Evolutionary conservation across 2,888 invertebrate species (phyloP), one percentile per base, ranked within the genome.

Genomic region (Pachydiplax longipennis): DNA sequence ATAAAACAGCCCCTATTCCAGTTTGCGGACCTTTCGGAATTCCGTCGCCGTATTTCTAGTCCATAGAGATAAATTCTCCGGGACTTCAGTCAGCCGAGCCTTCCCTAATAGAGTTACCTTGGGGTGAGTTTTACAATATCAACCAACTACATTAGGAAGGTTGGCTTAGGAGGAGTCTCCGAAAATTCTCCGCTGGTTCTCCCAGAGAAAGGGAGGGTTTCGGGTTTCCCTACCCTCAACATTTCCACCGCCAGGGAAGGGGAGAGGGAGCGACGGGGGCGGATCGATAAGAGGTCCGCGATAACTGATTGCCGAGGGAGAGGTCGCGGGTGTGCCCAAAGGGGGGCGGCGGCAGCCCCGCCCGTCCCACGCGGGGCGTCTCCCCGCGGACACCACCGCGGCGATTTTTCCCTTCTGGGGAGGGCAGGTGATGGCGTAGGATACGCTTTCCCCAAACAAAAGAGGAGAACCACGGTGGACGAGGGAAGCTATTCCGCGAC

Each of bases 251-350:
- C 25, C 35, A 58, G 48, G 15, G 53, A 44, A 48, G 40, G 81
- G 83, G 13, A 22, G 61, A 87, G 65, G 18, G 87, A 37, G 18
- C 35, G 37, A 87, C 61, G 87, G 87, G 87, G 65, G 87, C 10
- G 87, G 87, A 87, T 87, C 87, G 65, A 87, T 87, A 65, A 65
- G 87, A 87, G n/a, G 22, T 13, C 37, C 61, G 65, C 87, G 40
- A 87, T 87, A 31, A 83, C 83, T 65, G 87, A 87, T 87, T 87
- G 61, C 61, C 65, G 61, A 37, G 61, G 37, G 58, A 31, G 40
- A 37, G 58, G 58, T 35, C 87, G 18, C 37, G 35, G 61, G 81
- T 40, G 81, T 81, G 81, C 40, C 40, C n/a, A n/a, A n/a, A 61
- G 58, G 37, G 65, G 61, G 40, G 65, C 4, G 40, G 81, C 31